Percentiles rank a stretch among this genome's conserved stretches.
Conservation (phyloP, 2,888 invertebrate species). For the Lacanobia oleracea region DNA sequence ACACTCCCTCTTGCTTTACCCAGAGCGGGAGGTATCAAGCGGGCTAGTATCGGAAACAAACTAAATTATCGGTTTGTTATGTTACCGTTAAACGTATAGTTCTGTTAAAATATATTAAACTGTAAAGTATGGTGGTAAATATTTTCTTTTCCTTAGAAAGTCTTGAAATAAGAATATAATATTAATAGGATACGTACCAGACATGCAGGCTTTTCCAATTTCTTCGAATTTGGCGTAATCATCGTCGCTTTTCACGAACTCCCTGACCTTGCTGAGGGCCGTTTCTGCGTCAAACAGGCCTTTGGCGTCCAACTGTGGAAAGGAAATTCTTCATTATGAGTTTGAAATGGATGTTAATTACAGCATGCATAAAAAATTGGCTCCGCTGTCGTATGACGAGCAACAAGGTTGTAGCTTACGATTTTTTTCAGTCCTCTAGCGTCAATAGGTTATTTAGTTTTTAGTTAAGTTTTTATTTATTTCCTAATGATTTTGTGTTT, state of each 20-base stretch:
- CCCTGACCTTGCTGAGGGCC: constrained; percentile 40
- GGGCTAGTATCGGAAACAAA: background rate
- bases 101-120: background rate
- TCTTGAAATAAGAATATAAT: background rate
- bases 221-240: constrained; percentile 53
- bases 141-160: too few relatives aligned
- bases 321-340: background rate
- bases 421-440: background rate
- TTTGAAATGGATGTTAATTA: background rate
- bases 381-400: background rate
- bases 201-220: constrained; percentile 51
- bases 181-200: constrained; percentile 53
- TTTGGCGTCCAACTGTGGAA: constrained; percentile 59
- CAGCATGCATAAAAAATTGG: background rate
- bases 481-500: too few relatives aligned
- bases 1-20: too few relatives aligned
- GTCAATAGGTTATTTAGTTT: too few relatives aligned
- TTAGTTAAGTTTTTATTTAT: too few relatives aligned
- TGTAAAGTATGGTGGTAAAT: too few relatives aligned
- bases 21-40: too few relatives aligned
- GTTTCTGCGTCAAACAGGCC: constrained; percentile 53
- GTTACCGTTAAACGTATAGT: background rate
- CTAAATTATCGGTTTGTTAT: background rate
- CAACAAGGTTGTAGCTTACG: background rate
- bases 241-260: constrained; percentile 51